Evolutionary conservation across 2,113 vertebrate species (phyloP).

Genomic region (Lepus europaeus): DNA sequence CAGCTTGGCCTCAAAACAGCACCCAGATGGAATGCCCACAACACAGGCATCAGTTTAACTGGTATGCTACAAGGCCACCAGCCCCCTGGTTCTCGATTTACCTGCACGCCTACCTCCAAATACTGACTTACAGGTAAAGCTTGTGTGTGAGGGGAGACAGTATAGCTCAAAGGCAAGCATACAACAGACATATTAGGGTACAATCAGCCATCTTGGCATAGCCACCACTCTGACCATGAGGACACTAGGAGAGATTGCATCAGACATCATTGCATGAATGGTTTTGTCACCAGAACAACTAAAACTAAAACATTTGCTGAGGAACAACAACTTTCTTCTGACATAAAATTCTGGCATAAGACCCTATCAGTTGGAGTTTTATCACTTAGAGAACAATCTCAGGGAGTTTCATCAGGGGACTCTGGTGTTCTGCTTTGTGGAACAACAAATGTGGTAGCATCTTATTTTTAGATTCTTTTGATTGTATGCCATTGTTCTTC

Average conservation of each 20-base stretch:
- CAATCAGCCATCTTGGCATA: neutral
- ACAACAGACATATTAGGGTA: neutral
- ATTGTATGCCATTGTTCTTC: slow-evolving; percentile 68
- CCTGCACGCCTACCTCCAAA: neutral
- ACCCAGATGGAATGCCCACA: no score
- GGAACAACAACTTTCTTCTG: slow-evolving; percentile 40
- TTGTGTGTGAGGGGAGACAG: neutral
- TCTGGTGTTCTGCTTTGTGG: slow-evolving; percentile 47
- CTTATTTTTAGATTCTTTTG: slow-evolving; percentile 72
- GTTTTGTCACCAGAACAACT: neutral
- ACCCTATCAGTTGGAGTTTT: slow-evolving; percentile 5
- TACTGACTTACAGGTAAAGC: neutral
- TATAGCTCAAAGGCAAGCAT: neutral
- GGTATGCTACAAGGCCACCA: no score
- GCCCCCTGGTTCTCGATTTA: neutral
- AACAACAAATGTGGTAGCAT: slow-evolving; percentile 48
- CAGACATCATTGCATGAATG: fast-evolving
- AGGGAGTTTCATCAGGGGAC: slow-evolving; percentile 34
- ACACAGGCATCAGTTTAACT: no score
- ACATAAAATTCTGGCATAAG: slow-evolving; percentile 37
- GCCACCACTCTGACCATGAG: neutral
- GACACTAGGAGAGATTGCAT: neutral
- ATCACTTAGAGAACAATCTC: slow-evolving; percentile 53
- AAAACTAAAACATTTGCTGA: neutral
- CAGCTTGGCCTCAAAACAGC: no score